Evolutionary conservation across 1,140 invertebrate species (phyloP).

Genomic region (Myzus persicae): DNA sequence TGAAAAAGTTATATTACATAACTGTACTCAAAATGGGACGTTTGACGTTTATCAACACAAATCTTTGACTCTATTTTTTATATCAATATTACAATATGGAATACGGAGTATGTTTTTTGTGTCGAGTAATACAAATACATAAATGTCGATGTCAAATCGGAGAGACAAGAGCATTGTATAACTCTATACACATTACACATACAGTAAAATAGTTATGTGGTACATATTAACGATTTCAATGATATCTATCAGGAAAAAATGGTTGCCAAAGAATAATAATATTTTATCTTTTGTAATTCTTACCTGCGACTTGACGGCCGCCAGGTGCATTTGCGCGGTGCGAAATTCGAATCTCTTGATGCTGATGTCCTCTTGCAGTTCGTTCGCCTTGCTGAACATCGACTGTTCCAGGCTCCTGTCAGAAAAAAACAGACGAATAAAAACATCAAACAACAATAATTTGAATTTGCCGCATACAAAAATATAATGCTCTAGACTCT

Average conservation of each 20-base stretch:
- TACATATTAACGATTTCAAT: background rate
- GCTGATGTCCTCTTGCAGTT: conserved; percentile 93
- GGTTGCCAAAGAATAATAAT: background rate
- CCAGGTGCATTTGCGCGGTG: conserved; percentile 87
- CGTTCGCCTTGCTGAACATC: conserved; percentile 91
- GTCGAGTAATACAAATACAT: background rate
- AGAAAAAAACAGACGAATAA: conserved; percentile 45
- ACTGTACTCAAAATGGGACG: too few relatives aligned
- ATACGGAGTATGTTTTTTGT: rapidly evolving
- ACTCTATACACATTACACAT: background rate
- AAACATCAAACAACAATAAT: background rate
- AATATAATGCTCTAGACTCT: too few relatives aligned
- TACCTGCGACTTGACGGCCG: conserved; percentile 89
- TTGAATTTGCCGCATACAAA: background rate
- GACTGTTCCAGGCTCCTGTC: conserved; percentile 80
- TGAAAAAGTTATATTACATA: too few relatives aligned
- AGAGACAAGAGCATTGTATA: too few relatives aligned
- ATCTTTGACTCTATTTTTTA: too few relatives aligned
- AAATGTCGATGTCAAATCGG: background rate
- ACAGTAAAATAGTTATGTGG: too few relatives aligned
- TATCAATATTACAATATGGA: background rate
- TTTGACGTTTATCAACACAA: too few relatives aligned
- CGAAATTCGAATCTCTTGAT: conserved; percentile 92
- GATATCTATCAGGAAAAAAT: background rate
- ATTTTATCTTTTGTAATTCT: conserved; percentile 62